Percentiles rank a stretch among this genome's conserved stretches.
Evolutionary conservation across 2,797 vertebrate genomes (phyloP).

Genomic region (Amblyopsis hoosieri): DNA sequence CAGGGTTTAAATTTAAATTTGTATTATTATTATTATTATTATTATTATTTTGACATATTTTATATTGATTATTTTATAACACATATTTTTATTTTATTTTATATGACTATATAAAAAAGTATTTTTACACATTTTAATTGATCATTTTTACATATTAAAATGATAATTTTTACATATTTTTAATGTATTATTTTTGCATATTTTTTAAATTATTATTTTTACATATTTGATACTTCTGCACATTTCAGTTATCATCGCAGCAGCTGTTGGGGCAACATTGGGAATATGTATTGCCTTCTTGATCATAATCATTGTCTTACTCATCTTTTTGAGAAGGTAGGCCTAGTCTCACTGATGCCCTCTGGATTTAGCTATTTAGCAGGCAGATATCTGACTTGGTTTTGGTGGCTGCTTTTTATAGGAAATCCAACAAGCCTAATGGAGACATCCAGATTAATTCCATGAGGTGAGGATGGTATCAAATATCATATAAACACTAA

Average conservation of each 20-base stretch:
- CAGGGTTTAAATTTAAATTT: too few relatives aligned
- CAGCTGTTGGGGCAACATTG: constrained; percentile 47
- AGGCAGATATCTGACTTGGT: neutral
- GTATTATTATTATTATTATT: too few relatives aligned
- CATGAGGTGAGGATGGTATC: constrained; percentile 61
- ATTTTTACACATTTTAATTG: too few relatives aligned
- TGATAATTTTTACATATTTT: neutral
- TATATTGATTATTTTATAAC: too few relatives aligned
- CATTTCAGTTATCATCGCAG: constrained; percentile 22
- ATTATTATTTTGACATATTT: too few relatives aligned
- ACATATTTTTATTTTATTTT: too few relatives aligned
- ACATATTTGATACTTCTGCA: neutral
- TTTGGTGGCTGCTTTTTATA: constrained; percentile 20
- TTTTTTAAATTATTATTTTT: neutral
- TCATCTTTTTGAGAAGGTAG: constrained; percentile 74
- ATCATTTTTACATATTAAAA: too few relatives aligned
- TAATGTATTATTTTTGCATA: neutral
- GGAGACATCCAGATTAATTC: constrained; percentile 71
- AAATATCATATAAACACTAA: neutral
- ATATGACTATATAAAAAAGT: too few relatives aligned
- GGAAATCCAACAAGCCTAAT: constrained; percentile 50
- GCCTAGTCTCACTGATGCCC: neutral
- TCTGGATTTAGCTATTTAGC: neutral
- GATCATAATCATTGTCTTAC: constrained; percentile 49
- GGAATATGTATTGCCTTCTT: constrained; percentile 56